phyloP scores from a whole-genome alignment of 2,113 vertebrate genomes.

The Carlito syrichta region DNA sequence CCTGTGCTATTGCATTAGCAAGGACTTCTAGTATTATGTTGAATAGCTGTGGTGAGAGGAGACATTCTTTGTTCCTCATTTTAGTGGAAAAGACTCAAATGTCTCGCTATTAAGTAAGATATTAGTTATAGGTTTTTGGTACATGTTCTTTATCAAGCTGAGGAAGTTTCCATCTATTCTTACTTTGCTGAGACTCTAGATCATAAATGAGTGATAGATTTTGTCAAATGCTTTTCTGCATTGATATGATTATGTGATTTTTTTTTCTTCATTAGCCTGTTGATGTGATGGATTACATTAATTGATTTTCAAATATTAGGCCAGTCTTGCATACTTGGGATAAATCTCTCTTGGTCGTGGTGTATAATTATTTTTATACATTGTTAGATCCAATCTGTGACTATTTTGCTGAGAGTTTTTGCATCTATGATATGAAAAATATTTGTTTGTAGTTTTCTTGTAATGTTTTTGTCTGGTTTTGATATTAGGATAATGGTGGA shows the following conservation, averaged over 20 bases:
- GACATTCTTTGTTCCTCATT: background rate
- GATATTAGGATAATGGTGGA: background rate
- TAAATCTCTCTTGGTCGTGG: background rate
- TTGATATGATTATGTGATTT: background rate
- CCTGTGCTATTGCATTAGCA: background rate
- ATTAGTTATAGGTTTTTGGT: background rate
- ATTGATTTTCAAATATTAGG: background rate
- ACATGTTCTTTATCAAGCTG: background rate
- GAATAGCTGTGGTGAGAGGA: background rate
- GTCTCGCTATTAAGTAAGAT: background rate
- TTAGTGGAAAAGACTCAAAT: background rate
- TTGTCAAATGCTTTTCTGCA: background rate
- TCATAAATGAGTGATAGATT: background rate
- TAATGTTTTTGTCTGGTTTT: background rate
- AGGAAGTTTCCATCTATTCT: background rate
- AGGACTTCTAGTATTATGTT: background rate
- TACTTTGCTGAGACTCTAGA: background rate
- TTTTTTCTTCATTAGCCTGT: background rate
- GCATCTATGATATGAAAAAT: background rate
- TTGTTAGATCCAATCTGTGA: background rate
- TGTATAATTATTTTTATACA: background rate
- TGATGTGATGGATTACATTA: background rate
- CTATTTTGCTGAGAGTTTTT: background rate
- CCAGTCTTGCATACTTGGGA: background rate
- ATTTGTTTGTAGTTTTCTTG: background rate